phyloP scores from a whole-genome alignment of 2,797 vertebrate genomes.

The Silurus aristotelis region DNA sequence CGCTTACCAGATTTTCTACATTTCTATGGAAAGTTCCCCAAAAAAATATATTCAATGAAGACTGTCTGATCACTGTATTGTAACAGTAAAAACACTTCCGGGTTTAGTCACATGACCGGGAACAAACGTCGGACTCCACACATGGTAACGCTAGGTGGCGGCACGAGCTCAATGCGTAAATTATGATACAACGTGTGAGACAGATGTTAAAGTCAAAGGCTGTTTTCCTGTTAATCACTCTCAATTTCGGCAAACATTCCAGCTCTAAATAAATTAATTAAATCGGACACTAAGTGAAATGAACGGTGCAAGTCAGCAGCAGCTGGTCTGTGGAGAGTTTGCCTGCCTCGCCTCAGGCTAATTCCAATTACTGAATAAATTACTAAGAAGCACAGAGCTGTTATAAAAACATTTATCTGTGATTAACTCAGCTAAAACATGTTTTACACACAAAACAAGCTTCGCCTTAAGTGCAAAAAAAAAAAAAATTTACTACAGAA shows the following conservation, averaged over 20 bases:
- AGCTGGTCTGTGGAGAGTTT: constrained; percentile 20
- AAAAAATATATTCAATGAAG: not conserved
- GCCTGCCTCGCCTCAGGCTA: not conserved
- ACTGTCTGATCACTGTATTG: not conserved
- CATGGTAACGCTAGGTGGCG: constrained; percentile 61
- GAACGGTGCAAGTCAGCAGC: constrained; percentile 2
- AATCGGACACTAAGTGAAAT: constrained; percentile 19
- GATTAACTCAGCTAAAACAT: not conserved
- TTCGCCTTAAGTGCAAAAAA: not conserved
- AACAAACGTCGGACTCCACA: not conserved
- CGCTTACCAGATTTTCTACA: not conserved
- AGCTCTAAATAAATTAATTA: not conserved
- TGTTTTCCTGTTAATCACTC: not conserved
- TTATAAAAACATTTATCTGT: not conserved
- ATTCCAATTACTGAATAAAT: constrained; percentile 2
- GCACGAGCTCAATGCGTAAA: not conserved
- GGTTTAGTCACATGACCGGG: constrained; percentile 68
- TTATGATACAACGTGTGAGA: not conserved
- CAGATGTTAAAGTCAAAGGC: constrained; percentile 5
- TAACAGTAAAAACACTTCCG: constrained; percentile 63
- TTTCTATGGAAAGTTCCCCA: not conserved
- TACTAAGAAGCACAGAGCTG: not conserved
- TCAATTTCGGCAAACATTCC: not conserved
- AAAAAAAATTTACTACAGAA: not conserved
- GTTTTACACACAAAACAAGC: not conserved